Evolutionary conservation across 2,888 invertebrate genomes (phyloP).

Genomic region (Oscheius sp.): DNA sequence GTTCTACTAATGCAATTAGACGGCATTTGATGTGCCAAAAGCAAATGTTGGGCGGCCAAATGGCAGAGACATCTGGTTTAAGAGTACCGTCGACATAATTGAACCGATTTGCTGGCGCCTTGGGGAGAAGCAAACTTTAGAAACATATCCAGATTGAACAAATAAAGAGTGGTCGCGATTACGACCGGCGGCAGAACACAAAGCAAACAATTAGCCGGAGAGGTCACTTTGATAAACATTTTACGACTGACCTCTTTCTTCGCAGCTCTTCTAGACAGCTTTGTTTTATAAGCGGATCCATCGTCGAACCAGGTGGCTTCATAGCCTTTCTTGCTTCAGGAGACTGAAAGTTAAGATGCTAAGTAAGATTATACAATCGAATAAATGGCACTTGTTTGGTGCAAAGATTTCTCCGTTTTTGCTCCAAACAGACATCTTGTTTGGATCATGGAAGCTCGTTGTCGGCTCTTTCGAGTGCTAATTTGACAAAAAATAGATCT

Average conservation of each 20-base stretch:
- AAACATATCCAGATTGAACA: constrained; percentile 12
- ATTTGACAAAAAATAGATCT: no score
- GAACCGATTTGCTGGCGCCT: constrained; percentile 26
- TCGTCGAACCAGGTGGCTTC: constrained; percentile 48
- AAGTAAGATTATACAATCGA: background rate
- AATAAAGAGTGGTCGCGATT: constrained; percentile 13
- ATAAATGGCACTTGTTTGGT: no score
- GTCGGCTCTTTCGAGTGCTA: no score
- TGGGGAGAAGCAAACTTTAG: background rate
- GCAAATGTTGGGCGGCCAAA: constrained; percentile 28
- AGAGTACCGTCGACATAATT: constrained; percentile 26
- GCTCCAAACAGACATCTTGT: no score
- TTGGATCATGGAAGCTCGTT: no score
- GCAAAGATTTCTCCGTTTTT: no score
- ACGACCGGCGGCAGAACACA: background rate
- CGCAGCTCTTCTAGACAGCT: constrained; percentile 65
- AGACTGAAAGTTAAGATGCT: constrained; percentile 4
- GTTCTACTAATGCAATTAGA: constrained; percentile 12
- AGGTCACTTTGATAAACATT: background rate
- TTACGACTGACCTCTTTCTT: constrained; percentile 55
- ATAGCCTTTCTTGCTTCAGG: constrained; percentile 36
- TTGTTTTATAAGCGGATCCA: constrained; percentile 53
- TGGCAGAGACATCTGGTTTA: constrained; percentile 30
- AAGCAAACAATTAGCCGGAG: background rate
- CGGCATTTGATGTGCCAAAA: constrained; percentile 10